A percentile compares a stretch with the other conserved stretches of the same genome.
phyloP scores from a whole-genome alignment of 1,140 invertebrate species.

The Macrotrachela quadricornifera region DNA sequence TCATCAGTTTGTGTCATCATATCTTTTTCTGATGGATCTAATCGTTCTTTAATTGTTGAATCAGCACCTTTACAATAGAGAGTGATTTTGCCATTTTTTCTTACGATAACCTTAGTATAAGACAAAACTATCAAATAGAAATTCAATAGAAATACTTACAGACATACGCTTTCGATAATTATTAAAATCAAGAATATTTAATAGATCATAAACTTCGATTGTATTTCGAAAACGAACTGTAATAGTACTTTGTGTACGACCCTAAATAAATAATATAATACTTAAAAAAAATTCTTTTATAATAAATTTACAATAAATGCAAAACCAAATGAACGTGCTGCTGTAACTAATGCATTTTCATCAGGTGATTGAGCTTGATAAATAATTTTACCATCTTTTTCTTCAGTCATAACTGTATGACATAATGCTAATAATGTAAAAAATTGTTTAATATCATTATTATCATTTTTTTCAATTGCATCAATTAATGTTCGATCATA shows the following conservation, averaged over 20 bases:
- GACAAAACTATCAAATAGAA: too few species aligned
- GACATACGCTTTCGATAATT: conserved; percentile 98
- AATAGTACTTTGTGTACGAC: conserved; percentile 32
- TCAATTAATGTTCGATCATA: background rate
- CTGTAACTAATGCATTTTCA: conserved; percentile 83
- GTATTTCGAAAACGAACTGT: conserved; percentile 27
- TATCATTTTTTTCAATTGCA: background rate
- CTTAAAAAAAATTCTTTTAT: too few species aligned
- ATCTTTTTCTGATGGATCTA: conserved; percentile 34
- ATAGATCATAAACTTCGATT: conserved; percentile 64
- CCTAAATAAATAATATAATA: conserved; percentile 8
- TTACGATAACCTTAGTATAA: conserved; percentile 29
- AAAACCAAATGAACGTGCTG: conserved; percentile 77
- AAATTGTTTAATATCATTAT: background rate
- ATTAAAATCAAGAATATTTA: conserved; percentile 96
- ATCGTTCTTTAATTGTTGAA: conserved; percentile 81
- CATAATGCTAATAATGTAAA: conserved; percentile 4
- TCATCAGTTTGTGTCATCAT: conserved; percentile 46
- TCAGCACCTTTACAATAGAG: conserved; percentile 96
- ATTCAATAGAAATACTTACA: conserved; percentile 43
- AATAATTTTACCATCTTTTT: conserved; percentile 34
- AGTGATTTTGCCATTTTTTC: conserved; percentile 52
- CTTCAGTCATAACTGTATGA: conserved; percentile 8
- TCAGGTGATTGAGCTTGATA: conserved; percentile 88
- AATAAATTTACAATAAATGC: background rate